A percentile compares a stretch with the other conserved stretches of the same genome.
Evolutionary conservation across 2,797 vertebrate species (phyloP).

Genomic region (Catamblyrhynchus diadema): DNA sequence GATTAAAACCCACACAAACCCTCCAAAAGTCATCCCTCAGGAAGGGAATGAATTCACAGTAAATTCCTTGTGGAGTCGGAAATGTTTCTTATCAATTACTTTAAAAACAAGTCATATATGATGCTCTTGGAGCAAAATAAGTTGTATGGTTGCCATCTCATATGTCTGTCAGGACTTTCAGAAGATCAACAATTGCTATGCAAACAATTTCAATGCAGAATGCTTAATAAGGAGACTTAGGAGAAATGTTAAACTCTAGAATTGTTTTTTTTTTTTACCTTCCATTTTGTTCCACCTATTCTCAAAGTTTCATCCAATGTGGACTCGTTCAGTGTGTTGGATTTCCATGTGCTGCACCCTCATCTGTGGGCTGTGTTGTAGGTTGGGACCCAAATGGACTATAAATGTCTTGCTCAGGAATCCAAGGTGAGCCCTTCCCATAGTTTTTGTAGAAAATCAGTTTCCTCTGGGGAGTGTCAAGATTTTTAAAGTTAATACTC

Average conservation of each 20-base stretch:
- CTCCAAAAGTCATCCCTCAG: background rate
- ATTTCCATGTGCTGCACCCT: background rate
- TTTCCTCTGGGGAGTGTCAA: constrained; percentile 65
- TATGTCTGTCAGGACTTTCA: background rate
- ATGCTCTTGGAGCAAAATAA: background rate
- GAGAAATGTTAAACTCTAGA: background rate
- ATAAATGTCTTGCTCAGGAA: constrained; percentile 66
- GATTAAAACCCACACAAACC: background rate
- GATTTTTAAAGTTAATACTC: constrained; percentile 68
- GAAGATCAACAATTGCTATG: background rate
- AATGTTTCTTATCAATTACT: background rate
- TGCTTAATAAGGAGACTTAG: background rate
- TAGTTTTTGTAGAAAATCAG: constrained; percentile 69
- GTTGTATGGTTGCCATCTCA: background rate
- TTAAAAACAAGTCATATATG: background rate
- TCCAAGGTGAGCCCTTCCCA: constrained; percentile 54
- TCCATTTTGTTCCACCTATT: background rate
- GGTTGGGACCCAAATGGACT: constrained; percentile 37
- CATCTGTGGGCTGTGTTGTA: constrained; percentile 2
- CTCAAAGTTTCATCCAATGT: background rate
- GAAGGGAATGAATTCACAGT: background rate
- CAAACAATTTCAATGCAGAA: background rate
- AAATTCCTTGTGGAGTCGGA: background rate
- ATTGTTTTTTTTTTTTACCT: background rate
- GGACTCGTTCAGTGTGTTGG: background rate